Base-by-base conservation (phyloP, 2,797 vertebrate species). In the Enteromius viviparus region DNA sequence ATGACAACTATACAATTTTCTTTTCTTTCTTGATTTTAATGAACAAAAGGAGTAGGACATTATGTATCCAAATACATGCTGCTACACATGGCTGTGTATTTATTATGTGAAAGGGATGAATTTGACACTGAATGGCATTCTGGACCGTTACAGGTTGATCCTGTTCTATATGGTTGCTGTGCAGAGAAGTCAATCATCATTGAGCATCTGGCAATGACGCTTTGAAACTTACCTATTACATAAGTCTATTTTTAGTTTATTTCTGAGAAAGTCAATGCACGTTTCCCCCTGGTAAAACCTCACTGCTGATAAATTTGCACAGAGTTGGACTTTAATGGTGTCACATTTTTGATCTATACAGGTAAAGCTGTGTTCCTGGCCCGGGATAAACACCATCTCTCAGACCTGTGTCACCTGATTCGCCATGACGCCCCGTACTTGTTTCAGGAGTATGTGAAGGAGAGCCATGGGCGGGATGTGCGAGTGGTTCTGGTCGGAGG, bases 381-480 rank as follows among this genome's bases (percentile, higher is more conserved):
- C 58, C 92, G 96, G 87, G 97, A 97, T 89, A 97, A 97, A 85
- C 96, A 96, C 87, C 96, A 97, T 89, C 94, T 97, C 85, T 93
- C 96, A 3, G 97, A 97, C 90, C 93, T 97, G 90, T 97, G 96
- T 89, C 97, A 97, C 87, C 88, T 97, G 91, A 95, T 97, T 87
- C 96, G 97, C 80, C 97, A 97, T 1, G 96, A 97, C 0, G 95
- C 96, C 21, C 97, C 97, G 75, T 97, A 97, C 94, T 92, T 97
- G 82, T 97, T 97, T 90, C 97, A 97, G 92, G 96, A 97, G 90
- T 97, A 97, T 0, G 95, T 97, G 85, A 97, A 97, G 91, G 97
- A 97, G 90, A 97, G 96, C 0, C 97, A 97, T 0, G 97, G 97
- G 19, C 95, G 96, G 3, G 97, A 97, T 10, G 95, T 97, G 82